These are phyloP conservation scores for Tipula unca DNA, from an alignment of 2,888 invertebrate genomes.

Conservation along the genomic window DNA sequence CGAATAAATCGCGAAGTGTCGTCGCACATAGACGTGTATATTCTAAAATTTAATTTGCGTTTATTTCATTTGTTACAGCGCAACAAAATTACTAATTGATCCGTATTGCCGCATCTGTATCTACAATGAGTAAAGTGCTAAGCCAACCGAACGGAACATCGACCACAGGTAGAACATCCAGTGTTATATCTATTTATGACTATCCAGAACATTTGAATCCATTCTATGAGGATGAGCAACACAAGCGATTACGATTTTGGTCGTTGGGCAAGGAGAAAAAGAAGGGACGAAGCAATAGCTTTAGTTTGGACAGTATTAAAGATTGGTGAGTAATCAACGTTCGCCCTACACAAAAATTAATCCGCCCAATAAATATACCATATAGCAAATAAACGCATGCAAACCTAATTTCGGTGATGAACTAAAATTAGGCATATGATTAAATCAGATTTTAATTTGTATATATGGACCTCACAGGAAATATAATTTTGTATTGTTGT, in stretches of 20 bases:
- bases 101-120: not conserved
- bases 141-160: not conserved
- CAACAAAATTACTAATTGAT: not conserved
- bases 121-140: not conserved
- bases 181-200: conserved; percentile 51
- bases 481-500: not conserved
- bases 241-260: conserved; percentile 52
- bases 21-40: too few species aligned
- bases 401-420: not conserved
- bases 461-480: not conserved
- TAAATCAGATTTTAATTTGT: not conserved
- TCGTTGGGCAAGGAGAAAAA: conserved; percentile 18
- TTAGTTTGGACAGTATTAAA: conserved; percentile 51
- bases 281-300: conserved; percentile 46
- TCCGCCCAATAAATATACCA: too few species aligned
- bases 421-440: not conserved
- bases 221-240: conserved; percentile 59
- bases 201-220: conserved; percentile 72
- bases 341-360: too few species aligned
- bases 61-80: not conserved
- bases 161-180: conserved; percentile 32
- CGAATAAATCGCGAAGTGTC: too few species aligned
- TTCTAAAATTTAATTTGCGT: not conserved
- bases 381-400: too few species aligned
- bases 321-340: conserved; percentile 47